Percentiles rank a stretch among this genome's conserved stretches.
These are phyloP conservation scores for Machimus rusticus DNA, from an alignment of 2,888 invertebrate species.

Conservation along the genomic window DNA sequence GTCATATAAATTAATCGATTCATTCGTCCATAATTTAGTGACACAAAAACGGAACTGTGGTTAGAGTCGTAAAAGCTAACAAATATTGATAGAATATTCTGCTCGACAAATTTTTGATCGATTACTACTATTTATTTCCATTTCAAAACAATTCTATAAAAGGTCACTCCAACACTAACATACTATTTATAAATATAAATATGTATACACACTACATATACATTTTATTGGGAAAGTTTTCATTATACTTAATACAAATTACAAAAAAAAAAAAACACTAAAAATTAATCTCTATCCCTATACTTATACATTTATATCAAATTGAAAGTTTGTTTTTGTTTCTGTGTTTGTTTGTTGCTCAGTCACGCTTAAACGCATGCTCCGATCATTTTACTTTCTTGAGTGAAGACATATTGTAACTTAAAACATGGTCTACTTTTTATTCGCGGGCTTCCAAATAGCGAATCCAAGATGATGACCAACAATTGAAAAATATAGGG, in stretches of 20 bases:
- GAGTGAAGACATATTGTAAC: no score
- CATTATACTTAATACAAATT: neutral
- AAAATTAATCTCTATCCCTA: no score
- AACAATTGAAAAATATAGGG: no score
- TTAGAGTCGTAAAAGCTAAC: neutral
- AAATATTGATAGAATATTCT: neutral
- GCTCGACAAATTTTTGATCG: neutral
- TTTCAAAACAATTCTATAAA: neutral
- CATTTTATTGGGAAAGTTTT: neutral
- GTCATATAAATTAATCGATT: neutral
- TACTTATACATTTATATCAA: no score
- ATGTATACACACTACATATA: neutral
- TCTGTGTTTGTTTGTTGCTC: no score
- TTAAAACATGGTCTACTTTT: no score
- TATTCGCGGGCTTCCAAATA: no score
- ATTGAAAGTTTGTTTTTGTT: no score
- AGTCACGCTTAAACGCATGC: no score
- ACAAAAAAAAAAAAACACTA: neutral
- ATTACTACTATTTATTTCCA: neutral
- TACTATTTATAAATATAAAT: neutral
- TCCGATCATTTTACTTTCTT: no score
- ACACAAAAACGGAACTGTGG: neutral
- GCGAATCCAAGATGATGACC: no score
- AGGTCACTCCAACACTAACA: neutral
- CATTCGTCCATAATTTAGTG: neutral